Evolutionary conservation across 2,888 invertebrate species (phyloP).

Genomic region (Papilio protenor): DNA sequence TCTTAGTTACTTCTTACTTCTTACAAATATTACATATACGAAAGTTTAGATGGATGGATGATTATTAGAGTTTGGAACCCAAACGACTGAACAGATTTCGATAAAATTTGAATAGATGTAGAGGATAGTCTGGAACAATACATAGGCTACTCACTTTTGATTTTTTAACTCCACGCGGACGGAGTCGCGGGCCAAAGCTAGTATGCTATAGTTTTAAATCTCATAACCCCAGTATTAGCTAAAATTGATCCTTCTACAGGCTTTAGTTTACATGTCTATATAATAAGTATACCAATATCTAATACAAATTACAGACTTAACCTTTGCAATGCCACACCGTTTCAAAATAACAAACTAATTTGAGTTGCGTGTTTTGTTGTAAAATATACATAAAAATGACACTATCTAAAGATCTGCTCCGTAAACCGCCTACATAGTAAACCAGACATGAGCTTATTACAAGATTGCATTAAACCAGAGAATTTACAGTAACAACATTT

Average conservation of each 20-base stretch:
- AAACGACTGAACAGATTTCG: too few species aligned
- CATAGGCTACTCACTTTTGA: too few species aligned
- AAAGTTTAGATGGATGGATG: too few species aligned
- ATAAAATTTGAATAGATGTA: too few species aligned
- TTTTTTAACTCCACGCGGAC: too few species aligned
- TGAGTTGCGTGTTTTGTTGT: background rate
- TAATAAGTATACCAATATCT: background rate
- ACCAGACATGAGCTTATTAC: constrained; percentile 32
- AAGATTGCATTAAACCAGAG: constrained; percentile 4
- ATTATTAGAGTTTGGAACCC: too few species aligned
- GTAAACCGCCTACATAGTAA: constrained; percentile 28
- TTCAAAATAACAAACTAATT: background rate
- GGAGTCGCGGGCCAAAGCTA: too few species aligned
- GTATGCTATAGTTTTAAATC: background rate
- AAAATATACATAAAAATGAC: constrained; percentile 17
- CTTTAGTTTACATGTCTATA: background rate
- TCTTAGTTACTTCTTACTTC: background rate
- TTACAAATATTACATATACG: too few species aligned
- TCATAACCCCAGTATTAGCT: too few species aligned
- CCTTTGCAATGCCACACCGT: background rate
- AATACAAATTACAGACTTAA: constrained; percentile 1
- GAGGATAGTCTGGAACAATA: too few species aligned
- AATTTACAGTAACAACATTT: background rate
- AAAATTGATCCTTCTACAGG: background rate
- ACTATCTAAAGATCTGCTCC: constrained; percentile 26